Conservation (phyloP, 2,113 vertebrate genomes). For the Erinaceus europaeus region DNA sequence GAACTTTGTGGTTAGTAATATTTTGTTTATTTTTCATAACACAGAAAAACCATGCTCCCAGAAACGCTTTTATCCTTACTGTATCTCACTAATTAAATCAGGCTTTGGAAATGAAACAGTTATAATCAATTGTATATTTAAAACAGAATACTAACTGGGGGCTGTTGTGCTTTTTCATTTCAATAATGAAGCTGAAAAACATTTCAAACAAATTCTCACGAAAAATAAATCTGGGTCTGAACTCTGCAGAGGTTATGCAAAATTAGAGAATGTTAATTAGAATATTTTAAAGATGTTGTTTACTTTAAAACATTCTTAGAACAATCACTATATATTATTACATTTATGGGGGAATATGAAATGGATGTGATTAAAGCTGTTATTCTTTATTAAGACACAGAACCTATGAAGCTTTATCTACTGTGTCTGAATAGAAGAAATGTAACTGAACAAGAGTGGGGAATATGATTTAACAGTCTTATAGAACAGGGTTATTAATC, state of each 20-base stretch:
- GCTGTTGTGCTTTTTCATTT: not conserved
- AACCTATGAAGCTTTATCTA: not conserved
- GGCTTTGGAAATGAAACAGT: not conserved
- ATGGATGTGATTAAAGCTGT: not conserved
- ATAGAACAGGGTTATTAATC: not conserved
- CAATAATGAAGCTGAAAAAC: not conserved
- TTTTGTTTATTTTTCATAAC: not conserved
- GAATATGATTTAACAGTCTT: not conserved
- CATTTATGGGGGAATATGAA: not conserved
- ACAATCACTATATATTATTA: not conserved
- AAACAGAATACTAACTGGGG: conserved; percentile 12
- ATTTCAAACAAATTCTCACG: conserved; percentile 12
- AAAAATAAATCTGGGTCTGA: not conserved
- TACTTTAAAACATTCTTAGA: not conserved
- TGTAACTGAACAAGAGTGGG: not conserved
- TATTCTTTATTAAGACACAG: not conserved
- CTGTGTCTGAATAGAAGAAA: not conserved
- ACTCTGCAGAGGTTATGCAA: not conserved
- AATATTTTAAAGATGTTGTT: conserved; percentile 17
- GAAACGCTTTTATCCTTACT: not conserved
- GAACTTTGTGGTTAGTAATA: not conserved
- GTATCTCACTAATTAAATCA: conserved; percentile 18
- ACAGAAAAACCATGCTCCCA: not conserved
- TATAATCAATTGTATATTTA: conserved; percentile 10
- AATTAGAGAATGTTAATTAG: conserved; percentile 1